Evolutionary conservation across 1,140 invertebrate genomes (phyloP).

Genomic region (Dendrolimus punctatus): DNA sequence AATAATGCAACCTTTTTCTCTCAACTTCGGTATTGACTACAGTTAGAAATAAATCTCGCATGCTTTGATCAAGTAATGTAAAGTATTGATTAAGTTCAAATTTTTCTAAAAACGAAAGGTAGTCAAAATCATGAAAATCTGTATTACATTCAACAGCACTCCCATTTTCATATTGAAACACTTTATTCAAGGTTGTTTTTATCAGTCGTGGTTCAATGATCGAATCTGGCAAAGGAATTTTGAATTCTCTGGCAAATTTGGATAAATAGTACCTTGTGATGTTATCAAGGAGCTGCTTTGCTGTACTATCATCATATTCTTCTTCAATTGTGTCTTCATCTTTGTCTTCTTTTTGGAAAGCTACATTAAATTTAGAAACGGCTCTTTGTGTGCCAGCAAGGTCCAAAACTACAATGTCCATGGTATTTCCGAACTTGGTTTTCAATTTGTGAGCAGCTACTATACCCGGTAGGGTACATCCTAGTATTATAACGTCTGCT

Average conservation of each 20-base stretch:
- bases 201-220: slow-evolving; percentile 28
- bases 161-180: slow-evolving; percentile 50
- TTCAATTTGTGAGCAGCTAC: slow-evolving; percentile 56
- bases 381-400: slow-evolving; percentile 14
- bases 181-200: slow-evolving; percentile 30
- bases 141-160: slow-evolving; percentile 26
- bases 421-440: slow-evolving; percentile 50
- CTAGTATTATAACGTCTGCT: slow-evolving; percentile 56
- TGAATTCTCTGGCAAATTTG: slow-evolving; percentile 43
- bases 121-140: slow-evolving; percentile 48
- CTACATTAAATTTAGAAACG: slow-evolving; percentile 37
- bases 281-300: slow-evolving; percentile 26
- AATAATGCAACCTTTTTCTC: slow-evolving; percentile 37
- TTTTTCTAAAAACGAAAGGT: slow-evolving; percentile 41
- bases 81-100: slow-evolving; percentile 61
- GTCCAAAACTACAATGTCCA: slow-evolving; percentile 56
- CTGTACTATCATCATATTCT: slow-evolving; percentile 14
- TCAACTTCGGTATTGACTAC: slow-evolving; percentile 21
- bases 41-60: slow-evolving; percentile 43
- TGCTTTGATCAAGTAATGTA: slow-evolving; percentile 35
- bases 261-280: slow-evolving; percentile 36
- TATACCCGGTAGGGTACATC: slow-evolving; percentile 57
- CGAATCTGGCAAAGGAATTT: slow-evolving; percentile 39
- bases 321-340: slow-evolving; percentile 2
- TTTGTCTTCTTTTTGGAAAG: slow-evolving; percentile 33